Evolutionary conservation across 2,113 vertebrate genomes (phyloP).

Genomic region (Eupsittula cactorum): DNA sequence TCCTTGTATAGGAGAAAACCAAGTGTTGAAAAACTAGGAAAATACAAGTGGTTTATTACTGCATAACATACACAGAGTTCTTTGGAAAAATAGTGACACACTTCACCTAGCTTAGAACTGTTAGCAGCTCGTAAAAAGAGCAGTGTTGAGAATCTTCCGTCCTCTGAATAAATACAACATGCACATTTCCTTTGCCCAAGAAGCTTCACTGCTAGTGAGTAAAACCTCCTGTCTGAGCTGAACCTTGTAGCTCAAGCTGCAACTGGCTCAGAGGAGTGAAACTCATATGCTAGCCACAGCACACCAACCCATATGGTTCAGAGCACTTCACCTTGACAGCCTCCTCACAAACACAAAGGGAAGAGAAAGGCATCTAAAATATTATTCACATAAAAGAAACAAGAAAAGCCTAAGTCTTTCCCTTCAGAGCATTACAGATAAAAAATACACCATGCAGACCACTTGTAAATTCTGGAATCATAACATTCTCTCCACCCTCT

Average conservation of each 20-base stretch:
- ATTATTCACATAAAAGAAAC: not conserved
- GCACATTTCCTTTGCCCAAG: not conserved
- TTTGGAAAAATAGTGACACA: not conserved
- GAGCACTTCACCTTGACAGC: not conserved
- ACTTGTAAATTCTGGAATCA: not conserved
- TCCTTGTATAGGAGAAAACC: not conserved
- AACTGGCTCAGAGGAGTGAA: not conserved
- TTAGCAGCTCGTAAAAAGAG: not conserved
- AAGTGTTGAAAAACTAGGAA: not conserved
- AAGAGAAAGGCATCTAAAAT: not conserved
- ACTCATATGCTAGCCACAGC: not conserved
- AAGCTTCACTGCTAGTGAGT: not conserved
- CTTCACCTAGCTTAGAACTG: not conserved
- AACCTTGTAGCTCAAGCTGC: not conserved
- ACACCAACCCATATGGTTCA: not conserved
- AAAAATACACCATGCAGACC: not conserved
- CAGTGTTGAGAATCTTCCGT: not conserved
- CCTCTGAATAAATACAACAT: not conserved
- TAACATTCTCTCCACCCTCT: not conserved
- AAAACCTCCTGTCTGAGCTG: not conserved
- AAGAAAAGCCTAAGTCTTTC: not conserved
- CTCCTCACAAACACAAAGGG: not conserved
- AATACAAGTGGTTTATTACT: not conserved
- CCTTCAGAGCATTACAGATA: not conserved
- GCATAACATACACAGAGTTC: not conserved